Conservation (phyloP, 2,888 invertebrate species). For the Acleris laterana region DNA sequence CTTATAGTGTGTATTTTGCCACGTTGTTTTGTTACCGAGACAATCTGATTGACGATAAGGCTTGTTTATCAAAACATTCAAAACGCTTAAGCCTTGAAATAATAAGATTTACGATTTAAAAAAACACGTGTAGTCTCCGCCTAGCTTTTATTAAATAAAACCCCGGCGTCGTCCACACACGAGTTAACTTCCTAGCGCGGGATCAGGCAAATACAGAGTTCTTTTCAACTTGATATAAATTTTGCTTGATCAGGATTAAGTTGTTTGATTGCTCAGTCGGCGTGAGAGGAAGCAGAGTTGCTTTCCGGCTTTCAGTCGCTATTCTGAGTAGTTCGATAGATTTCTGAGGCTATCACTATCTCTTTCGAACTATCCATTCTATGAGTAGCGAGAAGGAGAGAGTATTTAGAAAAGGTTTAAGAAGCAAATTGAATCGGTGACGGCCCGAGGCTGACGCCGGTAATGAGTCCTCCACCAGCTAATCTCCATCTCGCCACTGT, state of each 20-base stretch:
- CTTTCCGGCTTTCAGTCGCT: conserved; percentile 15
- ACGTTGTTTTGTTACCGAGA: too few species aligned
- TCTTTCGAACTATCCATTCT: conserved; percentile 3
- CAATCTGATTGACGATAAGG: too few species aligned
- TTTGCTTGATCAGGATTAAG: conserved; percentile 25
- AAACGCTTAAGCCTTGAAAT: too few species aligned
- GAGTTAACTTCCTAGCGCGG: too few species aligned
- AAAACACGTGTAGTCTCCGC: too few species aligned
- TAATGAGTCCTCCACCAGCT: conserved; percentile 35
- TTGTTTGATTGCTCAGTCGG: conserved; percentile 32
- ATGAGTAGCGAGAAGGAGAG: conserved; percentile 1
- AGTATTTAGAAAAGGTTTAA: background rate
- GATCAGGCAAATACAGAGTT: background rate
- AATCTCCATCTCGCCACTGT: conserved; percentile 28
- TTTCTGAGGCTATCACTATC: conserved; percentile 1
- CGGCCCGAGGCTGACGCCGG: conserved; percentile 24
- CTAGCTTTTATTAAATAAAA: too few species aligned
- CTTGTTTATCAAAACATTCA: too few species aligned
- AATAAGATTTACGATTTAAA: too few species aligned
- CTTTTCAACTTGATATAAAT: conserved; percentile 5
- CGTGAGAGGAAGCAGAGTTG: conserved; percentile 26
- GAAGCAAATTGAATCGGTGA: conserved; percentile 1
- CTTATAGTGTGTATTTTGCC: too few species aligned
- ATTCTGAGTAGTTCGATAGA: conserved; percentile 1
- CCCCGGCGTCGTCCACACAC: too few species aligned